Percentiles rank a stretch among this genome's conserved stretches.
Conservation (phyloP, 2,113 vertebrate species). For the Paradisaea rubra region DNA sequence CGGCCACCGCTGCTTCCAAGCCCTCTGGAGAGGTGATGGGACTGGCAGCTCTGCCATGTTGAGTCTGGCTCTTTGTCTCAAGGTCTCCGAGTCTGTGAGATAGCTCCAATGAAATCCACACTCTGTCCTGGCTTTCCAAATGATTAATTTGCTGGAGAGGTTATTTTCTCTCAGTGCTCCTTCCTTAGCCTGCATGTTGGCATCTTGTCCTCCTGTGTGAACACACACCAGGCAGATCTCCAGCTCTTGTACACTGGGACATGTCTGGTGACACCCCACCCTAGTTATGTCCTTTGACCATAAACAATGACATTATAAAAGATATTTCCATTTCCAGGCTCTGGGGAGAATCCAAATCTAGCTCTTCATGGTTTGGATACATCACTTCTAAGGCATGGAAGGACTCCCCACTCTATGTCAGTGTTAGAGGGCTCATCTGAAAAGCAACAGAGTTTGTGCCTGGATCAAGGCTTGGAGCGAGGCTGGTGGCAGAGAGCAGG, state of each 20-base stretch:
- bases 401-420: neutral
- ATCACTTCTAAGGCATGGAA: neutral
- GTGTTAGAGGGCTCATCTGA: neutral
- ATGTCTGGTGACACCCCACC: neutral
- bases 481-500: neutral
- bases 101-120: neutral
- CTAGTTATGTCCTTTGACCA: neutral
- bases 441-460: neutral
- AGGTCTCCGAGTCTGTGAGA: neutral
- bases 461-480: neutral
- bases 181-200: neutral
- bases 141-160: neutral
- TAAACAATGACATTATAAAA: neutral
- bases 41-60: fast-evolving
- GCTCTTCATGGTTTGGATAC: neutral
- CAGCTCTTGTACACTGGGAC: neutral
- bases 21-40: neutral
- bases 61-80: neutral
- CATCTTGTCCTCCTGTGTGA: neutral
- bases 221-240: neutral
- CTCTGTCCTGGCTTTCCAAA: neutral
- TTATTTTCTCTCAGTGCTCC: neutral
- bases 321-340: neutral
- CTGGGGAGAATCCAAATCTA: neutral
- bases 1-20: fast-evolving